A percentile compares a stretch with the other conserved stretches of the same genome.
These are phyloP conservation scores for Diogma glabrata DNA, from an alignment of 2,888 invertebrate genomes.

Conservation along the genomic window DNA sequence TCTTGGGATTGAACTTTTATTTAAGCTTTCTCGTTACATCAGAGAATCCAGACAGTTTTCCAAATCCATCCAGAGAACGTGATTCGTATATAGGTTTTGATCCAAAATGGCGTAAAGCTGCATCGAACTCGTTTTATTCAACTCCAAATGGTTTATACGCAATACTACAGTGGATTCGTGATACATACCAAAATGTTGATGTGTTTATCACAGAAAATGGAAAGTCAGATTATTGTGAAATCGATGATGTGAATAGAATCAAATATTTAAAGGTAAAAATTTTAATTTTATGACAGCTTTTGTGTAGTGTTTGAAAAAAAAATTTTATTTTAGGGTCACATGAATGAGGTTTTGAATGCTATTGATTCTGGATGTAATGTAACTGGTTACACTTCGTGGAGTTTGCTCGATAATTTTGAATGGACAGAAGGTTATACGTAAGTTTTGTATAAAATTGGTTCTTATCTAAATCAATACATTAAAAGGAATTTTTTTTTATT, in stretches of 20 bases:
- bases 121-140: neutral
- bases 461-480: too few relatives aligned
- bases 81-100: neutral
- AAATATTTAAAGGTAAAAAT: neutral
- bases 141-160: neutral
- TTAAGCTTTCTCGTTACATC: conserved; percentile 21
- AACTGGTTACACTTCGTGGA: neutral
- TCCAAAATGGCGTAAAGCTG: neutral
- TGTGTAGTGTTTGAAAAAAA: too few relatives aligned
- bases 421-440: neutral
- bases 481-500: too few relatives aligned
- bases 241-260: neutral
- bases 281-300: too few relatives aligned
- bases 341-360: neutral
- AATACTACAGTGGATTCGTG: neutral
- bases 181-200: neutral
- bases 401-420: conserved; percentile 6
- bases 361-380: conserved; percentile 1
- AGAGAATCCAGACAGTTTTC: neutral
- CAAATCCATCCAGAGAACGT: neutral
- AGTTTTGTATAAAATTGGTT: too few relatives aligned
- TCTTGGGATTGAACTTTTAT: conserved; percentile 29
- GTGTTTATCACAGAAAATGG: conserved; percentile 1
- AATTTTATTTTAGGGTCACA: neutral
- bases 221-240: neutral